Base-by-base conservation (phyloP, 2,888 invertebrate genomes). In the Noctua pronuba region DNA sequence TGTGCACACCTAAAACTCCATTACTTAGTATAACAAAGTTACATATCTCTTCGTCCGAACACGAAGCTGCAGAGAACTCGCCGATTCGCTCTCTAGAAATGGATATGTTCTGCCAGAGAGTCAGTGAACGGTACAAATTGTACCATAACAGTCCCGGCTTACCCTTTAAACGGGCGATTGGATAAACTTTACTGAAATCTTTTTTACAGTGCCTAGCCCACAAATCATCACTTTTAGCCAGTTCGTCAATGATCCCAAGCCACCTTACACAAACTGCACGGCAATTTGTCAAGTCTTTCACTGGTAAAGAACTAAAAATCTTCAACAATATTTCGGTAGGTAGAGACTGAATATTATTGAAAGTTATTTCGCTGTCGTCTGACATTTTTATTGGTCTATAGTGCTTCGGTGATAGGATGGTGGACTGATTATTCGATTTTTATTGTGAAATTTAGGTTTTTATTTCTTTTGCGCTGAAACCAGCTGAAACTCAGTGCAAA, bases 231-330 rank as follows among this genome's bases (percentile, higher is more conserved):
- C 88, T 91, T 46, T 80, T 83, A 0, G 84, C 70, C 2, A 95
- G 55, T 2, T 83, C 88, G 76, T 96, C 95, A 28, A 95, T 89
- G 28, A 95, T 91, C 6, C 86, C 79, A 58, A 89, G 93, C 94
- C 95, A 96, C 81, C 93, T 89, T 0, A 55, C 13, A 73, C 95
- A 94, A 0, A 96, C 94, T 85, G 87, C 90, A 5, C 96, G 94
- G 68, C 93, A 94, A 82, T 79, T 91, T 0, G 91, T 89, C 2
- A 95, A 75, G 0, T 94, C 88, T 85, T 90, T 93, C 0, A 92
- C 92, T 2, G 92, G 81, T 68, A 95, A 82, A 82, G 83, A 91
- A 0, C 89, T 86, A 72, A 95, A 95, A 72, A 96, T 92, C 4
- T 91, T 84, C 0, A 93, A 65, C 0, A 95, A 65, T 5, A 95